Conservation (phyloP, 2,113 vertebrate species). For the Tringa solitaria region DNA sequence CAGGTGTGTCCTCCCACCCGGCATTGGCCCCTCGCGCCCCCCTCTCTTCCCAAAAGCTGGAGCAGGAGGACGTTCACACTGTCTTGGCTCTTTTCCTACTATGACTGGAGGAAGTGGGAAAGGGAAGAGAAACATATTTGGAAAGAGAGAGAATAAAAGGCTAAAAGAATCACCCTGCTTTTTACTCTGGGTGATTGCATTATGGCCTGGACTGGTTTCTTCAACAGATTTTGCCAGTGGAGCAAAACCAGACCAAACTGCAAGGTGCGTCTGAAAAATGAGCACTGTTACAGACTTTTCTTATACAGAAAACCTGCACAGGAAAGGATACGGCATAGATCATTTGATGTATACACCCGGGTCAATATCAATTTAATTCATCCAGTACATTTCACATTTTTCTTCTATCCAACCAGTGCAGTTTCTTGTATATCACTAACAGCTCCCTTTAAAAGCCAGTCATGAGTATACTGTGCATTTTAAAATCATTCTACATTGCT, state of each 20-base stretch:
- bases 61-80: background rate
- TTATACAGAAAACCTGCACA: background rate
- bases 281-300: background rate
- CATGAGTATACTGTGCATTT: background rate
- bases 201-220: background rate
- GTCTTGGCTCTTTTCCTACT: background rate
- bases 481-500: background rate
- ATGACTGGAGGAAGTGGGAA: background rate
- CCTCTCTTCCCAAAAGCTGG: background rate
- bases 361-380: background rate
- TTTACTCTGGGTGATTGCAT: background rate
- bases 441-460: background rate
- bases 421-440: background rate
- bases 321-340: background rate
- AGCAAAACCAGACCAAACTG: background rate
- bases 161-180: background rate
- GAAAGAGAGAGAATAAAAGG: background rate
- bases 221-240: background rate
- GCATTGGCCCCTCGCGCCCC: background rate
- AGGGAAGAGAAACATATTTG: background rate
- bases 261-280: background rate
- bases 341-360: background rate
- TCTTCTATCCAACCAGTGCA: background rate
- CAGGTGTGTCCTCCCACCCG: rapidly evolving
- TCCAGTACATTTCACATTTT: background rate